Conservation (phyloP, 23 tunicate genomes). For the Aplidium turbinatum region DNA sequence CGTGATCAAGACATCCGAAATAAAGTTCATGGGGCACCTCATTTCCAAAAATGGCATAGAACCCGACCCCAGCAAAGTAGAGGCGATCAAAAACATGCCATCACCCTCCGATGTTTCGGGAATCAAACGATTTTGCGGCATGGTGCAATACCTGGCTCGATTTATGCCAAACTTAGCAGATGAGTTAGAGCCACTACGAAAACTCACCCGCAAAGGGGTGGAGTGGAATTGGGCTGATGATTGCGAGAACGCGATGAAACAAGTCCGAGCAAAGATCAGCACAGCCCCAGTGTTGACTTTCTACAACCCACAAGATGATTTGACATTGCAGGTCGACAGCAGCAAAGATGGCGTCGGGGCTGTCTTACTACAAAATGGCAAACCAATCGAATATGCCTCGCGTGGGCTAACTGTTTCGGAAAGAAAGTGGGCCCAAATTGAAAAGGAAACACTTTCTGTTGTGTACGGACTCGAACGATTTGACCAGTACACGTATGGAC, state of each 20-base stretch:
- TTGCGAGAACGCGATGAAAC: slow-evolving; percentile 9
- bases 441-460: slow-evolving; percentile 21
- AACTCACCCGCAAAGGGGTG: background rate
- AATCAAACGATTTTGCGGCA: background rate
- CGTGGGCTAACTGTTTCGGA: slow-evolving; percentile 10
- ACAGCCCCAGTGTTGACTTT: slow-evolving; percentile 6
- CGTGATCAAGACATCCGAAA: too few species aligned
- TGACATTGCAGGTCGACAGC: slow-evolving; percentile 20
- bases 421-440: slow-evolving; percentile 37
- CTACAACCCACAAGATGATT: background rate
- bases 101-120: slow-evolving; percentile 9
- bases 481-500: slow-evolving; percentile 26
- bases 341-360: slow-evolving; percentile 24
- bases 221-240: slow-evolving; percentile 26
- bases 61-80: slow-evolving; percentile 12
- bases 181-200: slow-evolving; percentile 9
- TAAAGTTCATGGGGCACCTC: too few species aligned
- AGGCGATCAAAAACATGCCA: slow-evolving; percentile 5
- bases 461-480: slow-evolving; percentile 30
- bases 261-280: background rate
- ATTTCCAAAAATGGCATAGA: slow-evolving; percentile 16
- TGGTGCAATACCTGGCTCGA: slow-evolving; percentile 20
- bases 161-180: slow-evolving; percentile 28
- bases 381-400: slow-evolving; percentile 37
- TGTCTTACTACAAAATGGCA: slow-evolving; percentile 22